Evolutionary conservation across 2,888 invertebrate genomes (phyloP).

Genomic region (Sphecodes monilicornis): DNA sequence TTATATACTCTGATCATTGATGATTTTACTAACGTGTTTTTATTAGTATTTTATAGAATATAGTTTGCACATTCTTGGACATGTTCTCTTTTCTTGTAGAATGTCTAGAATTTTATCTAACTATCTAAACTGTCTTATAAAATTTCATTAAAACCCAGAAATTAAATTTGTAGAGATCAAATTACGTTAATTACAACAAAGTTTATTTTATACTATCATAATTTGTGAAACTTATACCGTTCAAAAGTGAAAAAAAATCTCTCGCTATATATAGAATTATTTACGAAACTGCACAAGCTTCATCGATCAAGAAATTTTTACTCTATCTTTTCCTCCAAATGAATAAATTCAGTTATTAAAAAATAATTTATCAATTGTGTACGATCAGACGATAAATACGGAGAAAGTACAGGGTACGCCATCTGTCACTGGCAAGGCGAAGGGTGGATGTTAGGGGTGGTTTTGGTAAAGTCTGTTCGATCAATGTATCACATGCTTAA

Average conservation of each 20-base stretch:
- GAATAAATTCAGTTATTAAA: not conserved
- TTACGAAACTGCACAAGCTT: no score
- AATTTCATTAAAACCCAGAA: no score
- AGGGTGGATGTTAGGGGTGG: slow-evolving; percentile 23
- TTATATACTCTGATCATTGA: no score
- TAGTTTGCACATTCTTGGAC: not conserved
- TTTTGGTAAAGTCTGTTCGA: slow-evolving; percentile 33
- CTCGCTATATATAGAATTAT: no score
- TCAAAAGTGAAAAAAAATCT: no score
- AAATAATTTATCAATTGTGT: not conserved
- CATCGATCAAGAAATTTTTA: not conserved
- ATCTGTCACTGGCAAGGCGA: slow-evolving; percentile 47
- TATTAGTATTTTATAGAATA: no score
- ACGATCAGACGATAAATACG: not conserved
- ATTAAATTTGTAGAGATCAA: not conserved
- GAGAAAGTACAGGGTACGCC: slow-evolving; percentile 35
- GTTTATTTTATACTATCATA: no score
- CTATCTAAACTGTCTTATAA: no score
- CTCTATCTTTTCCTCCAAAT: not conserved
- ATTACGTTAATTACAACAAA: not conserved
- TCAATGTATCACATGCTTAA: slow-evolving; percentile 33
- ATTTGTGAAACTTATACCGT: no score
- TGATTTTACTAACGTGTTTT: not conserved
- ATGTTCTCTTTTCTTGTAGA: no score
- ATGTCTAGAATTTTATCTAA: no score